Evolutionary conservation across 2,113 vertebrate species (phyloP).

Genomic region (Ailurus styani): DNA sequence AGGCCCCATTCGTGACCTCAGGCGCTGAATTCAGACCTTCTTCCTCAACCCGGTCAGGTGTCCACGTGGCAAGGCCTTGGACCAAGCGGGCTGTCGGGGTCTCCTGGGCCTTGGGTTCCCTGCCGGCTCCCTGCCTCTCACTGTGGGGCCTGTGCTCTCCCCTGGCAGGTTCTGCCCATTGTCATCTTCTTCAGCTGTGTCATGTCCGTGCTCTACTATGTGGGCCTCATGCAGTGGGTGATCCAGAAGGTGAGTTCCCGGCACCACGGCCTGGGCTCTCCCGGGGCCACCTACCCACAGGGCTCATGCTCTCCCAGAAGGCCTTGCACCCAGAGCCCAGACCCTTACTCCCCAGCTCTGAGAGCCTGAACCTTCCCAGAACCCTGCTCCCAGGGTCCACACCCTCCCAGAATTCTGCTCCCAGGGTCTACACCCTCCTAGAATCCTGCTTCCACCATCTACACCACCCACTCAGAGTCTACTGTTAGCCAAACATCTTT

Average conservation of each 20-base stretch:
- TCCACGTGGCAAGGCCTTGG: neutral
- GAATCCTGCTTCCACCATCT: neutral
- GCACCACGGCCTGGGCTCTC: rapidly evolving
- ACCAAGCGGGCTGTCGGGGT: neutral
- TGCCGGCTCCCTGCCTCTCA: neutral
- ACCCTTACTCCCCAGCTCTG: neutral
- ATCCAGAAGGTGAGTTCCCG: constrained; percentile 90
- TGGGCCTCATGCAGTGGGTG: constrained; percentile 95
- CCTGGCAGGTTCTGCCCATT: constrained; percentile 90
- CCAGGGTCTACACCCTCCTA: neutral
- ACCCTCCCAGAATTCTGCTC: neutral
- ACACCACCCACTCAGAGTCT: neutral
- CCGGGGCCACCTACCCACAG: neutral
- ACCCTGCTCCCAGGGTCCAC: neutral
- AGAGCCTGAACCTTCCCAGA: neutral
- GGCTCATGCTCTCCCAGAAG: neutral
- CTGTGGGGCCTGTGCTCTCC: neutral
- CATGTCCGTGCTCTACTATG: constrained; percentile 94
- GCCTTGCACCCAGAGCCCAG: neutral
- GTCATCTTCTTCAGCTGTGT: constrained; percentile 95
- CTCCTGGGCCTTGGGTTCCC: neutral
- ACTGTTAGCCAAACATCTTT: neutral
- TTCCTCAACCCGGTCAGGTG: too few relatives aligned
- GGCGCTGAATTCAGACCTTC: neutral
- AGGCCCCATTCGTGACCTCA: neutral